Percentiles rank a stretch among this genome's conserved stretches.
Evolutionary conservation across 2,888 invertebrate species (phyloP).

Genomic region (Ophonus ardosiacus): DNA sequence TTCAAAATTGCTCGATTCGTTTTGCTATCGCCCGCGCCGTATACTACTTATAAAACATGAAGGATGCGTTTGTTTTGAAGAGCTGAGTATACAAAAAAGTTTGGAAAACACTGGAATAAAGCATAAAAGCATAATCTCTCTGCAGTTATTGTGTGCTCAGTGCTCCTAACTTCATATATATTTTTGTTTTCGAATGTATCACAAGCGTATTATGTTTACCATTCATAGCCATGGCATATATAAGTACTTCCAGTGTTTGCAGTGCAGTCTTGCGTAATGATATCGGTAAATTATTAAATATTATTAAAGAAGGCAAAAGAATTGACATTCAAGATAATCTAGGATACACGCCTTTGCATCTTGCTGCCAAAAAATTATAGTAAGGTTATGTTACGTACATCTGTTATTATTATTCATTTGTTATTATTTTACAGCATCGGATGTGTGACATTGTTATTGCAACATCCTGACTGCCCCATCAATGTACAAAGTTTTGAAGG

Average conservation of each 20-base stretch:
- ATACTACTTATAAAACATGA: too few relatives aligned
- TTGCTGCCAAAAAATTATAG: slow-evolving; percentile 23
- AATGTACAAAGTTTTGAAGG: slow-evolving; percentile 45
- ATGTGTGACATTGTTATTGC: slow-evolving; percentile 17
- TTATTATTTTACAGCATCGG: slow-evolving; percentile 8
- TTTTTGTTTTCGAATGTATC: too few relatives aligned
- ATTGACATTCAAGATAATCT: slow-evolving; percentile 49
- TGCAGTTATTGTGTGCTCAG: too few relatives aligned
- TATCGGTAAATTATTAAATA: slow-evolving; percentile 3
- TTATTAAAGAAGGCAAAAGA: slow-evolving; percentile 29
- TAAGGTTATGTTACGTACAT: slow-evolving; percentile 18
- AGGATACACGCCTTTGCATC: slow-evolving; percentile 39
- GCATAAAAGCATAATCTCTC: too few relatives aligned
- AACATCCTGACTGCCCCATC: slow-evolving; percentile 1
- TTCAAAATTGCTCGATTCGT: too few relatives aligned
- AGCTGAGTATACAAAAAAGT: too few relatives aligned
- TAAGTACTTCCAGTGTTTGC: slow-evolving; percentile 11
- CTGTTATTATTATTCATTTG: background rate
- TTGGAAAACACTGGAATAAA: too few relatives aligned
- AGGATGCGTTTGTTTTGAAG: too few relatives aligned
- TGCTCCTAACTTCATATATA: too few relatives aligned
- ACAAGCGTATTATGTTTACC: too few relatives aligned
- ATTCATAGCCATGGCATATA: slow-evolving; percentile 22
- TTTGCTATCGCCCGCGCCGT: too few relatives aligned
- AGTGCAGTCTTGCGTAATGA: slow-evolving; percentile 30